Evolutionary conservation across 2,888 invertebrate species (phyloP).

Genomic region (Eretmocerus hayati): DNA sequence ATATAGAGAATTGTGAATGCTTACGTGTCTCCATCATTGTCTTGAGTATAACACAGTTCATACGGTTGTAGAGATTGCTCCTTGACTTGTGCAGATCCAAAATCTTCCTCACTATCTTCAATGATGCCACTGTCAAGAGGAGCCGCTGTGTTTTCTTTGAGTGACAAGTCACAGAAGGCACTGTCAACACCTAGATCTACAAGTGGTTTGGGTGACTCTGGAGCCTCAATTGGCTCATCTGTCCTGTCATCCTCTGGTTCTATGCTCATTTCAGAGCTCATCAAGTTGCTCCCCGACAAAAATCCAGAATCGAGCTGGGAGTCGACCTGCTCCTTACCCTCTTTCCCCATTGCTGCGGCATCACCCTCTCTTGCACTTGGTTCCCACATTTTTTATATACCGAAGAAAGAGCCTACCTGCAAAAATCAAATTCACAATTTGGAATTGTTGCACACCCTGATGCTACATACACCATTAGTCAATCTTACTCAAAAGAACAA

Average conservation of each 20-base stretch:
- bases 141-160: constrained; percentile 43
- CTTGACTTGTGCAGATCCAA: background rate
- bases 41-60: constrained; percentile 67
- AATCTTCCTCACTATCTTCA: constrained; percentile 7
- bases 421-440: too few species aligned
- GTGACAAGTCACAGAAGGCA: constrained; percentile 57
- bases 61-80: constrained; percentile 38
- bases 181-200: constrained; percentile 50
- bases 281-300: constrained; percentile 33
- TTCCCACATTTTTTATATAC: background rate
- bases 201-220: background rate
- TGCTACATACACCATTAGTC: too few species aligned
- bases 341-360: constrained; percentile 1
- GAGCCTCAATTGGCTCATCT: constrained; percentile 13
- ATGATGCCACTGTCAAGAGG: constrained; percentile 13
- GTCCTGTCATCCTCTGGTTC: constrained; percentile 11
- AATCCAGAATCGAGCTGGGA: constrained; percentile 39
- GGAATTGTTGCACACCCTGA: too few species aligned
- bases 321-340: constrained; percentile 18
- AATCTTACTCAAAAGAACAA: too few species aligned
- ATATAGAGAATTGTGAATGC: too few species aligned
- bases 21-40: constrained; percentile 86
- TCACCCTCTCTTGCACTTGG: background rate
- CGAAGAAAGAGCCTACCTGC: too few species aligned
- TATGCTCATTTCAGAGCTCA: constrained; percentile 22